phyloP scores from a whole-genome alignment of 2,888 invertebrate species.

The Lathronympha strigana region DNA sequence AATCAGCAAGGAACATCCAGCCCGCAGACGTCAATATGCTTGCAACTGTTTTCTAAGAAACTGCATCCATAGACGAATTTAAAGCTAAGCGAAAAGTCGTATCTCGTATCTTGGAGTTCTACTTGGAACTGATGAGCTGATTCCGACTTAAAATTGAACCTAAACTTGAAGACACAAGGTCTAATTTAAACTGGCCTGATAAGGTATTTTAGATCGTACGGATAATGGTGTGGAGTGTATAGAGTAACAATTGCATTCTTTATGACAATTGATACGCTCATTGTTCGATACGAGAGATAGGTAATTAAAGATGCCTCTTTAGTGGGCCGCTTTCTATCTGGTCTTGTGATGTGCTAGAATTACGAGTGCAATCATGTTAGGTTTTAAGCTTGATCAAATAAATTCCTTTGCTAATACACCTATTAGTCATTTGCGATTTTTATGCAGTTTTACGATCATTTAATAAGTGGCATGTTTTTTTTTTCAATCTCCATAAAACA shows the following conservation, averaged over 20 bases:
- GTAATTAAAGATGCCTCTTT: slow-evolving; percentile 35
- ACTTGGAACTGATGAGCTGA: slow-evolving; percentile 26
- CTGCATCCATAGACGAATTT: slow-evolving; percentile 34
- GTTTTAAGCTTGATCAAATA: not conserved
- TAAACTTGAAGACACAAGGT: not conserved
- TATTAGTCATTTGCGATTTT: not conserved
- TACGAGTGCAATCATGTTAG: not conserved
- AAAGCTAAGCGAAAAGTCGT: slow-evolving; percentile 4
- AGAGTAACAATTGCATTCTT: slow-evolving; percentile 41
- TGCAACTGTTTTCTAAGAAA: slow-evolving; percentile 35
- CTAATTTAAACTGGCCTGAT: not conserved
- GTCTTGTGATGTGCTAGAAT: slow-evolving; percentile 9
- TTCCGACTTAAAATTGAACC: not conserved
- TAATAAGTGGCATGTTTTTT: not conserved
- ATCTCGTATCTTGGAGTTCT: slow-evolving; percentile 1
- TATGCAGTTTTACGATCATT: not conserved
- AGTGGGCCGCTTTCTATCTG: slow-evolving; percentile 30
- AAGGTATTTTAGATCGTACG: slow-evolving; percentile 14
- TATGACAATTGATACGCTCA: slow-evolving; percentile 40
- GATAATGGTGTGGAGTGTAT: too few species aligned
- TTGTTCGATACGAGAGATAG: slow-evolving; percentile 33
- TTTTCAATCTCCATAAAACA: too few species aligned
- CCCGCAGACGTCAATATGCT: not conserved
- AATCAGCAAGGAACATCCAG: not conserved
- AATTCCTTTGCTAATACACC: not conserved